phyloP scores from a whole-genome alignment of 2,797 vertebrate genomes.

The Ctenopoma multispine region DNA sequence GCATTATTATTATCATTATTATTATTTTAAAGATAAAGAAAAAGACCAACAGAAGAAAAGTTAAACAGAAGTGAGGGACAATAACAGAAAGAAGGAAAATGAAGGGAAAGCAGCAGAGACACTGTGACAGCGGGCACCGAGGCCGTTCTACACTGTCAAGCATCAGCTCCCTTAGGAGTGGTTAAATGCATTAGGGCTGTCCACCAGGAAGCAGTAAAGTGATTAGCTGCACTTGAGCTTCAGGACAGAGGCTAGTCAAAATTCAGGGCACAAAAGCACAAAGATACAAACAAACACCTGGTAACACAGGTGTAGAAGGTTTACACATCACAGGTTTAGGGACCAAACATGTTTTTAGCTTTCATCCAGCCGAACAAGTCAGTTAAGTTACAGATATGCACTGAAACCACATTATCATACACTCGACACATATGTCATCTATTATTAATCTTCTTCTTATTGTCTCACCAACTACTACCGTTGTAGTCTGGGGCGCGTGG shows the following conservation, averaged over 20 bases:
- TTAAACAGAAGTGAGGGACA: conserved; percentile 7
- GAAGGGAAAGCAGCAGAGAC: conserved; percentile 15
- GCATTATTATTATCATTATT: no score
- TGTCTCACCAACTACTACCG: conserved; percentile 17
- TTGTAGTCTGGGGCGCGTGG: conserved; percentile 18
- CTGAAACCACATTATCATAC: conserved; percentile 11
- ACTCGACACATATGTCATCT: conserved; percentile 1
- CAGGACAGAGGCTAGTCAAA: conserved; percentile 31
- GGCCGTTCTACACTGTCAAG: conserved; percentile 62
- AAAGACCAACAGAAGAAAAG: conserved; percentile 28
- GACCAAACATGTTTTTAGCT: background rate
- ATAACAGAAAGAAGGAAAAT: conserved; percentile 11
- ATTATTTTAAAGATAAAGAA: no score
- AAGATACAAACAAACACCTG: conserved; percentile 31
- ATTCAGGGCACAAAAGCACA: conserved; percentile 43
- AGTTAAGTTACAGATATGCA: background rate
- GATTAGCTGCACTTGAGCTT: conserved; percentile 71
- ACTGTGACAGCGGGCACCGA: conserved; percentile 55
- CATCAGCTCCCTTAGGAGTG: conserved; percentile 63
- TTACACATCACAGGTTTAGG: background rate
- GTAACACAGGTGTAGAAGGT: background rate
- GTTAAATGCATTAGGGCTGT: conserved; percentile 70
- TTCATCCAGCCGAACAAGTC: conserved; percentile 4
- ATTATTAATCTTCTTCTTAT: conserved; percentile 33
- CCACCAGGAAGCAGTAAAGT: conserved; percentile 65